Conservation (phyloP, 2,797 vertebrate genomes). For the Myoxocephalus aenaeus region DNA sequence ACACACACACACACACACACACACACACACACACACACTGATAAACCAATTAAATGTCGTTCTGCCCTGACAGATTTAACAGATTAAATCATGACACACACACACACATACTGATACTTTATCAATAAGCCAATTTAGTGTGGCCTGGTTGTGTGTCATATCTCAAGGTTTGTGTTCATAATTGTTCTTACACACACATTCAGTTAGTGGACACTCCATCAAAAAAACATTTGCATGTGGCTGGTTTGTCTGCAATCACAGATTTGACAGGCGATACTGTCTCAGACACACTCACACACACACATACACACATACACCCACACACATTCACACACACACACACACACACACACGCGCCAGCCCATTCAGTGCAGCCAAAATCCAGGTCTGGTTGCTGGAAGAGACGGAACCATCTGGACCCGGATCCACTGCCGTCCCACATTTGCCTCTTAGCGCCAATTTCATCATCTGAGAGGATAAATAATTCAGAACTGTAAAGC, state of each 20-base stretch:
- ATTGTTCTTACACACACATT: background rate
- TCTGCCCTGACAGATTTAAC: background rate
- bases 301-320: background rate
- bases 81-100: background rate
- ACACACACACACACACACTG: background rate
- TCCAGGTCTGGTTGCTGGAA: constrained; percentile 19
- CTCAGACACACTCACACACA: constrained; percentile 4
- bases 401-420: constrained; percentile 25
- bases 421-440: constrained; percentile 3
- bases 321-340: constrained; percentile 10
- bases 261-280: background rate
- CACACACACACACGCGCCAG: constrained; percentile 1
- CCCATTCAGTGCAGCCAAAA: constrained; percentile 23
- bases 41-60: background rate
- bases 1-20: too few relatives aligned
- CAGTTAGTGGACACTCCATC: background rate
- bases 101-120: background rate
- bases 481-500: constrained; percentile 6
- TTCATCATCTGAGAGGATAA: constrained; percentile 6
- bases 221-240: constrained; percentile 6
- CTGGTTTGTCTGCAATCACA: background rate
- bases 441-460: constrained; percentile 3
- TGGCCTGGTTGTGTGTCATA: background rate
- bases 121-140: background rate
- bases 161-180: background rate